A percentile compares a stretch with the other conserved stretches of the same genome.
These are phyloP conservation scores for Ypsolopha scabrella DNA, from an alignment of 2,888 invertebrate species.

Conservation along the genomic window DNA sequence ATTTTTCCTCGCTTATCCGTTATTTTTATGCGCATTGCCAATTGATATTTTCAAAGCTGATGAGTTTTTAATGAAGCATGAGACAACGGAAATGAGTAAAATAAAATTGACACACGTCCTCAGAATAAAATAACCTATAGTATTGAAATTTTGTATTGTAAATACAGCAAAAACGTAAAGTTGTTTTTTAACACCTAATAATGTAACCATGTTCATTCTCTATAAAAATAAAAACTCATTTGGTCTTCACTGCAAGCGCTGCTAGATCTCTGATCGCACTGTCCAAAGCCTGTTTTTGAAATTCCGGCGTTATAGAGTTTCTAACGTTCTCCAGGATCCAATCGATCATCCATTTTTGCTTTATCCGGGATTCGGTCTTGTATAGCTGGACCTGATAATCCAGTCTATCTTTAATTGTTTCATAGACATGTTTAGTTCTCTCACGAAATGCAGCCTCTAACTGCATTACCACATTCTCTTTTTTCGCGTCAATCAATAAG, in stretches of 20 bases:
- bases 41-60: too few relatives aligned
- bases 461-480: constrained; percentile 92
- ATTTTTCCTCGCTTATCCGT: too few relatives aligned
- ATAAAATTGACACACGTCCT: too few relatives aligned
- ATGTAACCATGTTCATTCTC: not conserved
- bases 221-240: not conserved
- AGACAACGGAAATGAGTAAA: too few relatives aligned
- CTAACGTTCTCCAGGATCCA: constrained; percentile 90
- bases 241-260: constrained; percentile 64
- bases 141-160: too few relatives aligned
- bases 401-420: constrained; percentile 78
- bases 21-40: too few relatives aligned
- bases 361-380: constrained; percentile 80
- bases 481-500: constrained; percentile 83
- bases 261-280: constrained; percentile 88
- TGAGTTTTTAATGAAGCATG: too few relatives aligned
- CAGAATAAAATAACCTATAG: too few relatives aligned
- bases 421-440: constrained; percentile 63
- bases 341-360: constrained; percentile 93
- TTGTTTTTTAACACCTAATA: too few relatives aligned
- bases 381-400: constrained; percentile 92
- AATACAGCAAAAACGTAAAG: too few relatives aligned
- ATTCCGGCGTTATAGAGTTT: constrained; percentile 87
- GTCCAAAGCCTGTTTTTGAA: constrained; percentile 86
- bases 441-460: constrained; percentile 91